Percentiles rank a stretch among this genome's conserved stretches.
Evolutionary conservation across 2,888 invertebrate species (phyloP).

Genomic region (Allacma fusca): DNA sequence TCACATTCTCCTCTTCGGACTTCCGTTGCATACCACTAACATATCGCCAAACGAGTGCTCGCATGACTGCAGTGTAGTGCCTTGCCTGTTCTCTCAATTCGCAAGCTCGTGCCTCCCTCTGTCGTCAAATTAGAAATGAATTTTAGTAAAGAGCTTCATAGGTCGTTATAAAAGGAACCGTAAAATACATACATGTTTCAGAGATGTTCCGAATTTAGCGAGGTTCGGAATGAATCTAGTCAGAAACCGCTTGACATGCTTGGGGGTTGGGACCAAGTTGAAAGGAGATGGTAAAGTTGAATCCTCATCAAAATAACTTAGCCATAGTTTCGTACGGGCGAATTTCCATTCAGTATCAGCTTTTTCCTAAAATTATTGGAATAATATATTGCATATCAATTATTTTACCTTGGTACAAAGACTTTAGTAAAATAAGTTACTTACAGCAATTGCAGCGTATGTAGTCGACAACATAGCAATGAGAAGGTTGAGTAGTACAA

Average conservation of each 20-base stretch:
- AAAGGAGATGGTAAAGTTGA: constrained; percentile 92
- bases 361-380: constrained; percentile 73
- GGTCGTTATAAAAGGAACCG: too few species aligned
- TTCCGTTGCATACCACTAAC: constrained; percentile 86
- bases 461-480: constrained; percentile 99
- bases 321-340: constrained; percentile 91
- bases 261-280: constrained; percentile 89
- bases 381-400: background rate
- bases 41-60: constrained; percentile 90
- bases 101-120: constrained; percentile 67
- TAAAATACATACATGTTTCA: constrained; percentile 30
- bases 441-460: constrained; percentile 95
- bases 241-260: constrained; percentile 64
- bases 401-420: constrained; percentile 25
- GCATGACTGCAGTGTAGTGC: constrained; percentile 82
- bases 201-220: constrained; percentile 36
- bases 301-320: constrained; percentile 93
- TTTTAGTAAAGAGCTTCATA: background rate
- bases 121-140: background rate
- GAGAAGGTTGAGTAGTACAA: constrained; percentile 89
- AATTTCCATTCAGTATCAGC: constrained; percentile 98
- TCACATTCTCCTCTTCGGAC: constrained; percentile 83
- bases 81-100: constrained; percentile 75
- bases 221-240: constrained; percentile 42
- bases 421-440: too few species aligned